Evolutionary conservation across 30 jellyfish, hydroid and myxozoan species (phyloP).

Genomic region (Cassiopea andromeda): DNA sequence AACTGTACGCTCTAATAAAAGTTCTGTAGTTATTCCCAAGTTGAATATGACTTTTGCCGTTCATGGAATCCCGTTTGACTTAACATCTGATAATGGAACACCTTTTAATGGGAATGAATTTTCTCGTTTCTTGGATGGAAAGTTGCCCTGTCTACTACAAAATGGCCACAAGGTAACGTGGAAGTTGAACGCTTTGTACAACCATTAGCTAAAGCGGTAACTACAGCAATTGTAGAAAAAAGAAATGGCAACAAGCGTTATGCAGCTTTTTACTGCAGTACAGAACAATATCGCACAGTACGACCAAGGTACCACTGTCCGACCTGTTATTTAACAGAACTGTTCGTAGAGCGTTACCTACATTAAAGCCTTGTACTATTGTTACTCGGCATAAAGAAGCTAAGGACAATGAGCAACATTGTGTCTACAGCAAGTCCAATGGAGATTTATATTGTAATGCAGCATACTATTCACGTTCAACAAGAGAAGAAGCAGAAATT

Average conservation of each 20-base stretch:
- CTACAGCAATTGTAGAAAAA: constrained; percentile 53
- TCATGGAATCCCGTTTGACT: constrained; percentile 31
- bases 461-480: background rate
- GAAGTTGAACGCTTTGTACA: constrained; percentile 55
- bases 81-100: constrained; percentile 66
- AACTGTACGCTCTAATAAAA: constrained; percentile 52
- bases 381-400: constrained; percentile 48
- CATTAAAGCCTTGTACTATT: constrained; percentile 14
- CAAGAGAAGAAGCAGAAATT: too few relatives aligned
- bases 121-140: constrained; percentile 46
- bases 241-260: constrained; percentile 68
- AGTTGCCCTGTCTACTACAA: constrained; percentile 24
- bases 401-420: constrained; percentile 18
- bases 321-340: constrained; percentile 49
- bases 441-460: constrained; percentile 38
- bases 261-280: constrained; percentile 34
- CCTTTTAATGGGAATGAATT: constrained; percentile 64
- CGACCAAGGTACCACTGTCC: constrained; percentile 51
- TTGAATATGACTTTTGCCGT: constrained; percentile 1
- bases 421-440: constrained; percentile 34
- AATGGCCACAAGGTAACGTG: constrained; percentile 60
- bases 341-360: constrained; percentile 51
- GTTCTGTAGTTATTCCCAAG: constrained; percentile 9
- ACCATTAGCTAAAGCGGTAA: constrained; percentile 37
- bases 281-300: constrained; percentile 59